Evolutionary conservation across 2,797 vertebrate species (phyloP).

Genomic region (Brotogeris chrysoptera): DNA sequence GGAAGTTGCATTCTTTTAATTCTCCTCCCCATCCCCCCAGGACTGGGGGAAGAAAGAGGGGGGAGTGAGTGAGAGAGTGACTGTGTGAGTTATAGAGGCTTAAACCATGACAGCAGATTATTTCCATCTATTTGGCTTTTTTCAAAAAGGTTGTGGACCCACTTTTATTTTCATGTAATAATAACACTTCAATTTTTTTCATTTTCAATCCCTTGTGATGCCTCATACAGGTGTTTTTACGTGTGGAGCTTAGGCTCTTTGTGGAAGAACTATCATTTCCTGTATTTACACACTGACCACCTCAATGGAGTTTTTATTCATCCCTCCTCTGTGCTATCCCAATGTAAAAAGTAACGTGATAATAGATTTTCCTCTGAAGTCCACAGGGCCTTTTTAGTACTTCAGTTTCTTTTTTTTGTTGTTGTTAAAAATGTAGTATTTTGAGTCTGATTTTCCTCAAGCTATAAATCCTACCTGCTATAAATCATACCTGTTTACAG

Average conservation of each 20-base stretch:
- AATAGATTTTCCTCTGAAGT: not conserved
- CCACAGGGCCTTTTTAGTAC: not conserved
- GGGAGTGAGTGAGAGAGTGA: too few relatives aligned
- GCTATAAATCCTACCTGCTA: not conserved
- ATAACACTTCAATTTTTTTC: not conserved
- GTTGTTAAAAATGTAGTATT: not conserved
- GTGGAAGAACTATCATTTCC: not conserved
- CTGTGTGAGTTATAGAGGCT: too few relatives aligned
- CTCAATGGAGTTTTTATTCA: not conserved
- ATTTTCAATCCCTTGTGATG: not conserved
- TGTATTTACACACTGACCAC: not conserved
- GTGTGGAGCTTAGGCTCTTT: not conserved
- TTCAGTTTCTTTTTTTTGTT: not conserved
- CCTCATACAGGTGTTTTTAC: not conserved
- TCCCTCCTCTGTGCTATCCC: not conserved
- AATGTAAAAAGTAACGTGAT: not conserved
- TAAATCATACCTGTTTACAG: slow-evolving; percentile 62
- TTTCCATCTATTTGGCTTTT: not conserved
- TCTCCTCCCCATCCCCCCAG: too few relatives aligned
- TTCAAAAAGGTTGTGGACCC: not conserved
- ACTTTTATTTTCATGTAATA: not conserved
- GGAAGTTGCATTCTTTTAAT: too few relatives aligned
- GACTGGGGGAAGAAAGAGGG: too few relatives aligned
- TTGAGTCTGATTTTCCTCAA: not conserved
- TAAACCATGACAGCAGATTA: not conserved